Conservation (phyloP, 2,113 vertebrate species). For the Leptocoma aspasia region DNA sequence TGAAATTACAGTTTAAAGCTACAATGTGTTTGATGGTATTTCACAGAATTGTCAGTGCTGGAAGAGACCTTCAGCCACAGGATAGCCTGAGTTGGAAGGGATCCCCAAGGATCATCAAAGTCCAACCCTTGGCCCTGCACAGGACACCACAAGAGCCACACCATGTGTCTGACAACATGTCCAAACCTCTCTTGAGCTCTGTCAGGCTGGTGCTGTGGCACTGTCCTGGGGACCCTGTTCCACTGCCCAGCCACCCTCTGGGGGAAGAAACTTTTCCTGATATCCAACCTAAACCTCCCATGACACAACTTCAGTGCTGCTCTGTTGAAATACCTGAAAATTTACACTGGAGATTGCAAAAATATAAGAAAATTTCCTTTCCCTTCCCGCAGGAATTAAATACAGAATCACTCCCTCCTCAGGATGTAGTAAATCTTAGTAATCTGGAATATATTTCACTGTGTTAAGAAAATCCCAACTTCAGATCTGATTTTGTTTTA, state of each 20-base stretch:
- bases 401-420: neutral
- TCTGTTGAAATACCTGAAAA: neutral
- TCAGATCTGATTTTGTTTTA: neutral
- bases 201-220: neutral
- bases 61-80: neutral
- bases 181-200: neutral
- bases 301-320: neutral
- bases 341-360: neutral
- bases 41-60: neutral
- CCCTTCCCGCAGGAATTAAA: neutral
- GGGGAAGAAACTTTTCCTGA: neutral
- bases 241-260: neutral
- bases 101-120: neutral
- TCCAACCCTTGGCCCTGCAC: neutral
- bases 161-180: neutral
- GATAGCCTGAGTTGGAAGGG: neutral
- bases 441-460: neutral
- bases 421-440: neutral
- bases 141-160: neutral
- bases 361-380: neutral
- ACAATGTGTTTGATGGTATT: neutral
- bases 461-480: neutral
- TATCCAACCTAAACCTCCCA: neutral
- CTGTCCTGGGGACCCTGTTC: too few relatives aligned
- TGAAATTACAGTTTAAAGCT: neutral